Evolutionary conservation across 2,113 vertebrate species (phyloP), one percentile per base, ranked within the genome.

Genomic region (Urocolius indicus): DNA sequence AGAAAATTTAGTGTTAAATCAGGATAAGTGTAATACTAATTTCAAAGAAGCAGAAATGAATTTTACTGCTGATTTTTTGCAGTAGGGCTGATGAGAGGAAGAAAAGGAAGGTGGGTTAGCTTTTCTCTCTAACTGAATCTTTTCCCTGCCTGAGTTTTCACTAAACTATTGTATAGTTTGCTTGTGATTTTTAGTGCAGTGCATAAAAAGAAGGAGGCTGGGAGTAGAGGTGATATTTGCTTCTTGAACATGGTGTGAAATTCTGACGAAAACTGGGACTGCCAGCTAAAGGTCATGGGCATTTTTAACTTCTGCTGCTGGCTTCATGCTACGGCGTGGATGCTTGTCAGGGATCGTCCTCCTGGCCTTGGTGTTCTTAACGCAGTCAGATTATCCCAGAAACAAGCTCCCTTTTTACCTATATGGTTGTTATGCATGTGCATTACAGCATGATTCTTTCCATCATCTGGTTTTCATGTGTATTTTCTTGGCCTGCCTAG

Each of bases 211-310:
- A 9, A 63, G 32, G 55, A 84, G 79, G 23, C 4, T 90, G 43
- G 45, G 19, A 71, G 23, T 18, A 34, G 63, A 85, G 26, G 13
- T 94, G 57, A 23, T 81, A 48, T 84, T 89, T 91, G 30, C 45
- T 54, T 91, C 83, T 83, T 1, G 15, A 90, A 59, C 22, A 16
- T 0, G 2, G 13, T 54, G 24, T 73, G 92, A 90, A 93, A 74
- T 92, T 88, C 87, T 67, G 68, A 76, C 74, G 84, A 86, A 86
- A 94, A 73, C 68, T 63, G 72, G 57, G 43, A 13, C 55, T 94
- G 80, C 54, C 88, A 83, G 65, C 68, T 92, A 93, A 97, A 97
- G 84, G 91, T 97, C 94, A 90, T 20, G 51, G 57, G 45, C 74
- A 16, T 88, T 95, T 97, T 95, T 94, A 88, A 88, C 58, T 86